These are phyloP conservation scores for Bucco capensis DNA, from an alignment of 2,113 vertebrate species.

Conservation along the genomic window DNA sequence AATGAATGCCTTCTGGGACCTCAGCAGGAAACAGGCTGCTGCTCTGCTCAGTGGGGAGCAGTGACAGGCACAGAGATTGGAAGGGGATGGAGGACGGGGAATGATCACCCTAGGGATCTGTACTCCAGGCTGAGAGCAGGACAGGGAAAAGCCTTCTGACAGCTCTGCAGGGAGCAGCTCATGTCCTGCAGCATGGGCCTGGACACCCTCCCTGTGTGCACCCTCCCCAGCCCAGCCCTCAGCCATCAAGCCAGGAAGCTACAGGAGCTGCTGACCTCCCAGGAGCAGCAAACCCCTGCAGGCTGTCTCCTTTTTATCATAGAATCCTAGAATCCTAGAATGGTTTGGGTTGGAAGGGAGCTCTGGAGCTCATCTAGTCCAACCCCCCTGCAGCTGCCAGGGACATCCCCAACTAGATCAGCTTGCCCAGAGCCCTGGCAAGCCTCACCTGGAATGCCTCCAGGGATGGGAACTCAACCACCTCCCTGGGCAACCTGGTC, in stretches of 20 bases:
- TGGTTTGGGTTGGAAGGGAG: no score
- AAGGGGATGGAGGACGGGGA: background rate
- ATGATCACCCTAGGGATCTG: rapidly evolving
- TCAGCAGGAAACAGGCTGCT: background rate
- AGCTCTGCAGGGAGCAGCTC: background rate
- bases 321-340: no score
- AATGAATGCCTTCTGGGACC: background rate
- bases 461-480: no score
- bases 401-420: no score
- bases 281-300: background rate
- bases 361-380: no score
- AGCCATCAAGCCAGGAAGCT: background rate
- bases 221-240: no score
- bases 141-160: background rate
- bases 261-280: background rate
- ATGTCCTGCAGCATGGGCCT: background rate
- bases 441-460: no score
- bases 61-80: rapidly evolving
- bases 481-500: no score
- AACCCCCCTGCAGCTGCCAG: no score
- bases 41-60: background rate
- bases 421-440: no score
- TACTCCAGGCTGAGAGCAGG: background rate
- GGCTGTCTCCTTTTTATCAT: background rate
- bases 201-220: background rate